Evolutionary conservation across 1,140 invertebrate species (phyloP).

Genomic region (Drosophila micromelanica): DNA sequence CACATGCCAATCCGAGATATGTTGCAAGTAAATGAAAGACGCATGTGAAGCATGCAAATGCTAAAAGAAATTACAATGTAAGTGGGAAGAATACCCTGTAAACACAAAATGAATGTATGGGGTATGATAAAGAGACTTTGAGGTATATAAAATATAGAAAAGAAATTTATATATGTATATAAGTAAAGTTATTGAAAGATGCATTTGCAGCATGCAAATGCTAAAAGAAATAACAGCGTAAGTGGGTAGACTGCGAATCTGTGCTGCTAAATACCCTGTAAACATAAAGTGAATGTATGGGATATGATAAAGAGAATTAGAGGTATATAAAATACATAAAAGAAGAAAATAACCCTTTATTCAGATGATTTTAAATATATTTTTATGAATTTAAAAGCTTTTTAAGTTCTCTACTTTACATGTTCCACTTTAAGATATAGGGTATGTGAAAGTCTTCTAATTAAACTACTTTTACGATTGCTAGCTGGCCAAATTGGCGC

Average conservation of each 20-base stretch:
- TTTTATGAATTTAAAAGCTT: too few species aligned
- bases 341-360: too few species aligned
- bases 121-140: not conserved
- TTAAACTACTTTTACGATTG: too few species aligned
- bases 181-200: constrained; percentile 57
- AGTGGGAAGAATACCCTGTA: constrained; percentile 14
- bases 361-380: too few species aligned
- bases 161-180: too few species aligned
- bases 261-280: constrained; percentile 29
- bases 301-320: not conserved
- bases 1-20: constrained; percentile 64
- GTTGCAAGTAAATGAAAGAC: constrained; percentile 63
- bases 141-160: not conserved
- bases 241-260: too few species aligned
- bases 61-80: constrained; percentile 57
- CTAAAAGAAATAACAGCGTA: constrained; percentile 55
- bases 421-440: not conserved
- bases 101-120: not conserved
- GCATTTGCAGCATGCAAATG: constrained; percentile 63
- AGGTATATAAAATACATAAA: not conserved
- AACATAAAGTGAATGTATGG: not conserved
- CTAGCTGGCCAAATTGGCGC: constrained; percentile 6
- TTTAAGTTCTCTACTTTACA: too few species aligned
- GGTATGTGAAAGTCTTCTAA: not conserved
- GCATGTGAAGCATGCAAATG: constrained; percentile 63